Evolutionary conservation across 2,888 invertebrate genomes (phyloP).

Genomic region (Dynastes maya): DNA sequence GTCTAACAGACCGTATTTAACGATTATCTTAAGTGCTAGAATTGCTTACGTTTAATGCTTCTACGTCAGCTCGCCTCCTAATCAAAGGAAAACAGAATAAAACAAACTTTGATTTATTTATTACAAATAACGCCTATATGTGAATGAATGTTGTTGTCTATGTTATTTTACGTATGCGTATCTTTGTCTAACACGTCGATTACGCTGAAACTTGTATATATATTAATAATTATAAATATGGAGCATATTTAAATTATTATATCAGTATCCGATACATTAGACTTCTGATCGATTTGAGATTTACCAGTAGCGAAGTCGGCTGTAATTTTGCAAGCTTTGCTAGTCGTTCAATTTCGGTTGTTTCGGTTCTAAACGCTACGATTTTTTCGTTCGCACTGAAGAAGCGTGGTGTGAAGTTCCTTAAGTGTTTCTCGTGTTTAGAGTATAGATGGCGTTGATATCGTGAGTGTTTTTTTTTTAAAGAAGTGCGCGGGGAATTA

Average conservation of each 20-base stretch:
- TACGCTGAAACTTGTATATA: constrained; percentile 54
- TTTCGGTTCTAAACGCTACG: not conserved
- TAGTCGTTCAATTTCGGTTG: not conserved
- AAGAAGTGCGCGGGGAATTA: too few relatives aligned
- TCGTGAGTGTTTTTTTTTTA: too few relatives aligned
- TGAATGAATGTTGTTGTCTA: constrained; percentile 9
- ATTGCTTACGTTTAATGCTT: not conserved
- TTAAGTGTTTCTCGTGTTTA: too few relatives aligned
- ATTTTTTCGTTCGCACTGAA: not conserved
- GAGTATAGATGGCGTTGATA: too few relatives aligned
- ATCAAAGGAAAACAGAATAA: not conserved
- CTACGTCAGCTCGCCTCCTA: constrained; percentile 7
- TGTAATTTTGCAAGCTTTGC: too few relatives aligned
- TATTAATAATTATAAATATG: constrained; percentile 69
- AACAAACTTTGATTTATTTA: constrained; percentile 22
- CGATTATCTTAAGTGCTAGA: not conserved
- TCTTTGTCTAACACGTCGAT: not conserved
- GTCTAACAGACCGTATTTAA: not conserved
- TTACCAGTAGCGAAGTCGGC: constrained; percentile 3
- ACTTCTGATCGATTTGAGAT: too few relatives aligned
- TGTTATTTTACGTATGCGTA: not conserved
- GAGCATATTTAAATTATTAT: constrained; percentile 66
- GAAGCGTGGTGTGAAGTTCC: not conserved
- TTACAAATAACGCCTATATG: constrained; percentile 10
- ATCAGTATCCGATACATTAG: constrained; percentile 60